Conservation (phyloP, 2,797 vertebrate genomes). For the Sebastes hopkinsi region DNA sequence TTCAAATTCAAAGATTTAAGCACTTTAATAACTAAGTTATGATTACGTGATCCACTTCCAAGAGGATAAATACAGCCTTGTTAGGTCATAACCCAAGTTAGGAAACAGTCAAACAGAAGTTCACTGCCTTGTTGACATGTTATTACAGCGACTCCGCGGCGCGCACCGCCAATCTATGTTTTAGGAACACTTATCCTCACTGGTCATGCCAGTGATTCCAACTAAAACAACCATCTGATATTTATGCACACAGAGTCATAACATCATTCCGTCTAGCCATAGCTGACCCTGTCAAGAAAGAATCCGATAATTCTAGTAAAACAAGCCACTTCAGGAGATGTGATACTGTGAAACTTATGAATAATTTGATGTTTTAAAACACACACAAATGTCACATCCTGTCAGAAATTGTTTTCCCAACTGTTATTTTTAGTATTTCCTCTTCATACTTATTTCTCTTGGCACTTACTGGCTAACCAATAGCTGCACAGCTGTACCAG, state of each 20-base stretch:
- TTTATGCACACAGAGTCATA: constrained; percentile 12
- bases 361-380: not conserved
- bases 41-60: not conserved
- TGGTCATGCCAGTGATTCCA: constrained; percentile 15
- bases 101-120: constrained; percentile 17
- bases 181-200: not conserved
- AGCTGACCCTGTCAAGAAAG: constrained; percentile 10
- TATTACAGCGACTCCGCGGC: not conserved
- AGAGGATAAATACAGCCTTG: not conserved
- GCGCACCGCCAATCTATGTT: not conserved
- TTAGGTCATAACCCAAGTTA: not conserved
- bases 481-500: not conserved
- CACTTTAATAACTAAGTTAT: not conserved
- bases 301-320: constrained; percentile 25
- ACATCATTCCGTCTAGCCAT: constrained; percentile 25
- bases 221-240: constrained; percentile 36
- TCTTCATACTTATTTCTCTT: not conserved
- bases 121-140: constrained; percentile 12
- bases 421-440: not conserved
- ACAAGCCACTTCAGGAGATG: not conserved
- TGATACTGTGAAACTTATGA: not conserved
- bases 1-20: not conserved
- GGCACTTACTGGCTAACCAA: not conserved
- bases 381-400: not conserved
- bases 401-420: not conserved